Evolutionary conservation across 2,888 invertebrate species (phyloP).

Genomic region (Diarsia rubi): DNA sequence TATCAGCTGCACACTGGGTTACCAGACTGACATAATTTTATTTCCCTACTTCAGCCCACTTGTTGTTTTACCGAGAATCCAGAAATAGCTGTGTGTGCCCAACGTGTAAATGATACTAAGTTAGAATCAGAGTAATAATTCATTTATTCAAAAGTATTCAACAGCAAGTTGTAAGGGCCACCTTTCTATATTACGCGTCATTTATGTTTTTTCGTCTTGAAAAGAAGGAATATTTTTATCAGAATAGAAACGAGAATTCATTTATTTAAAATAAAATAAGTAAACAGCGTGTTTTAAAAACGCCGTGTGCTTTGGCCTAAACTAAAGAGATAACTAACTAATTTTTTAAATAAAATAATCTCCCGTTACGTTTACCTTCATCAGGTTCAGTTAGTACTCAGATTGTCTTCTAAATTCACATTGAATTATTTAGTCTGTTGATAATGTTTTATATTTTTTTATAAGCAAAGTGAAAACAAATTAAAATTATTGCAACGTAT

Average conservation of each 20-base stretch:
- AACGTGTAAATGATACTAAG: not conserved
- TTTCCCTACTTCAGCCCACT: constrained; percentile 28
- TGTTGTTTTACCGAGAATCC: constrained; percentile 22
- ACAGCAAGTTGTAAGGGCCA: not conserved
- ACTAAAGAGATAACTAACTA: not conserved
- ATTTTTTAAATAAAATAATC: not conserved
- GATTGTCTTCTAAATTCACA: not conserved
- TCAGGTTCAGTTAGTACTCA: not conserved
- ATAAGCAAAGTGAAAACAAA: not conserved
- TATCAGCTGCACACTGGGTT: constrained; percentile 70
- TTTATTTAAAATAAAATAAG: too few species aligned
- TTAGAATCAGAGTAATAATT: not conserved
- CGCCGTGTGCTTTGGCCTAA: too few species aligned
- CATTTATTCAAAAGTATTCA: not conserved
- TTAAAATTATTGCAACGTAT: not conserved
- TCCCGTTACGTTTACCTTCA: not conserved
- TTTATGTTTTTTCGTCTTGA: not conserved
- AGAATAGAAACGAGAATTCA: not conserved
- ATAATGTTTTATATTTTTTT: not conserved
- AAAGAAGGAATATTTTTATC: not conserved
- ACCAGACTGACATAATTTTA: constrained; percentile 56
- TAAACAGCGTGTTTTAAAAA: not conserved
- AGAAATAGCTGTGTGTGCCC: constrained; percentile 35
- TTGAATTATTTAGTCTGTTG: not conserved
- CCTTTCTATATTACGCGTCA: too few species aligned